A percentile compares a stretch with the other conserved stretches of the same genome.
Conservation (phyloP, 2,113 vertebrate genomes). For the Myotis lucifugus region DNA sequence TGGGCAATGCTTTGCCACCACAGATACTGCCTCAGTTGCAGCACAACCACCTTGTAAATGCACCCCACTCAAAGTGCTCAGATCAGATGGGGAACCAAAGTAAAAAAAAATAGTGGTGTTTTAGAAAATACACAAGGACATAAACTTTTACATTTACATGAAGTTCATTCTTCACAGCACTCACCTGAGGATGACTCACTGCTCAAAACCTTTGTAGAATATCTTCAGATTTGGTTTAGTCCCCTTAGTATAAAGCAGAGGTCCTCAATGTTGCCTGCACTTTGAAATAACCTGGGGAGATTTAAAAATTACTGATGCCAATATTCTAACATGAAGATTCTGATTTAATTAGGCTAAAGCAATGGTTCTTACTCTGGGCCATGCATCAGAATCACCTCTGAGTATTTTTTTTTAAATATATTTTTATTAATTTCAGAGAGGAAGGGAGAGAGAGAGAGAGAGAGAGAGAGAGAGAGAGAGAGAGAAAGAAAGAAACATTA, state of each 20-base stretch:
- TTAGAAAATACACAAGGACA: not conserved
- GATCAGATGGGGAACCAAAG: not conserved
- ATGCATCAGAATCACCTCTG: not conserved
- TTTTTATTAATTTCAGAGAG: no score
- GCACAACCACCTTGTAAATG: not conserved
- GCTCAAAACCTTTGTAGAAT: not conserved
- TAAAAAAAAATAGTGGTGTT: not conserved
- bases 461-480: no score
- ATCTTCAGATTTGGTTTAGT: not conserved
- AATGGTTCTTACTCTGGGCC: not conserved
- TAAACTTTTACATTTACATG: not conserved
- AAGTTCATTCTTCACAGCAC: not conserved
- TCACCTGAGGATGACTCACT: not conserved
- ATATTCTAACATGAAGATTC: not conserved
- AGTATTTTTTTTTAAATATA: not conserved
- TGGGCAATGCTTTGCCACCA: not conserved
- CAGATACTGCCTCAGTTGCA: not conserved
- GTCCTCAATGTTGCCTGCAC: not conserved
- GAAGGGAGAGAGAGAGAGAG: no score
- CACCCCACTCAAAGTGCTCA: not conserved
- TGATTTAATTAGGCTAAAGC: not conserved
- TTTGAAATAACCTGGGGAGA: not conserved
- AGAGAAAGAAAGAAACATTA: no score
- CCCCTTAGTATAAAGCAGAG: not conserved
- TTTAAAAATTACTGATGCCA: not conserved